Percentiles rank a stretch among this genome's conserved stretches.
phyloP scores from a whole-genome alignment of 2,113 vertebrate genomes.

The Antechinus stuartii region DNA sequence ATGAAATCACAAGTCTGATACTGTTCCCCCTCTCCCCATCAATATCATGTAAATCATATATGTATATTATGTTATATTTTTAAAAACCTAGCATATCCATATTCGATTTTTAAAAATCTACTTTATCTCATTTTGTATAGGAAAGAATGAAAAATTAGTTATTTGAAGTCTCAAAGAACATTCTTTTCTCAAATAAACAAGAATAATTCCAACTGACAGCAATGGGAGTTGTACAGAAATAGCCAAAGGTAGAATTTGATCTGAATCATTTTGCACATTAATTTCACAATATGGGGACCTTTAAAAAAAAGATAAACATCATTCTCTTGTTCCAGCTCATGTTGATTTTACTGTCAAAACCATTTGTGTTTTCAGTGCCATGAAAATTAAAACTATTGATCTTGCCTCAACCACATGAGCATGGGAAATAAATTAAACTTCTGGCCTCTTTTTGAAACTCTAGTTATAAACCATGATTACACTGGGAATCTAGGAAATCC shows the following conservation, averaged over 20 bases:
- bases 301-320: conserved; percentile 28
- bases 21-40: background rate
- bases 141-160: background rate
- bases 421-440: conserved; percentile 54
- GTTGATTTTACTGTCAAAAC: conserved; percentile 40
- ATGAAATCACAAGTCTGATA: background rate
- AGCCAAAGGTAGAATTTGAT: conserved; percentile 57
- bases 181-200: conserved; percentile 52
- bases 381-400: conserved; percentile 52
- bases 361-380: conserved; percentile 22
- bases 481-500: conserved; percentile 49
- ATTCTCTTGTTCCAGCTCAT: conserved; percentile 36
- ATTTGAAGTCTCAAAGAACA: background rate
- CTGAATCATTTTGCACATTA: conserved; percentile 52
- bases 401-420: conserved; percentile 58
- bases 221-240: conserved; percentile 28
- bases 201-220: conserved; percentile 53
- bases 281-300: conserved; percentile 51
- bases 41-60: background rate
- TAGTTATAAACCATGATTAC: conserved; percentile 46
- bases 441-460: conserved; percentile 62
- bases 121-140: conserved; percentile 11
- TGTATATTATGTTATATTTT: background rate
- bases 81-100: background rate
- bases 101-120: conserved; percentile 30